Base-by-base conservation (phyloP, 1,140 invertebrate genomes). In the Elysia chlorotica region DNA sequence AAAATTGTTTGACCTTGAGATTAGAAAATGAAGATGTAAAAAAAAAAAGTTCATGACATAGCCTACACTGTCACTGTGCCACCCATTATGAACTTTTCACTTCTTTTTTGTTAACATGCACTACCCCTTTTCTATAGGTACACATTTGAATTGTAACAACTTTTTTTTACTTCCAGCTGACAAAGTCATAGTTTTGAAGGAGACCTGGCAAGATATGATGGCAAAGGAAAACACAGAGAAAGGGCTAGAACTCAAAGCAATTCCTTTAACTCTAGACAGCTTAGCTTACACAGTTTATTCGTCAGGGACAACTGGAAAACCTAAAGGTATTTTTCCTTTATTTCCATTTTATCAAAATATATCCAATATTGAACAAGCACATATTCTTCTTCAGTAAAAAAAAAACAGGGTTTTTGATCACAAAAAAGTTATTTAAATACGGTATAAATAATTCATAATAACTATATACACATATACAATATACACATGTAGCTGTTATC, bases 281-380 rank as follows among this genome's bases (percentile, higher is more conserved):
- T 77, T 90, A 53, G 89, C 89, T 5, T 89, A 89, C 78, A 83
- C 87, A 28, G 89, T 88, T 0, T 89, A 88, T 72, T 88, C 87
- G 0, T 90, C 89, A 17, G 89, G 89, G 2, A 90, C 89, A 6
- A 90, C 89, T n/a, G 89, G 89, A 30, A 89, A 88, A 79, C 89
- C 89, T 19, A 90, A 90, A 86, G 89, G 85, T 86, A 73, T 62
- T n/a, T 57, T 33, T 66, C 14, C 21, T 23, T 28, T n/a, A n/a
- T n/a, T n/a, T n/a, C n/a, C n/a, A n/a, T n/a, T n/a, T n/a, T n/a
- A n/a, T n/a, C n/a, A n/a, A n/a, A n/a, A n/a, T n/a, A n/a, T n/a
- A n/a, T n/a, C n/a, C n/a, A n/a, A n/a, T n/a, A n/a, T n/a, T n/a
- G 21, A 59, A 59, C 21, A 10, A 59, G 57, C 57, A 17, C 56